Evolutionary conservation across 2,797 vertebrate species (phyloP).

Genomic region (Onychomys leucogaster): DNA sequence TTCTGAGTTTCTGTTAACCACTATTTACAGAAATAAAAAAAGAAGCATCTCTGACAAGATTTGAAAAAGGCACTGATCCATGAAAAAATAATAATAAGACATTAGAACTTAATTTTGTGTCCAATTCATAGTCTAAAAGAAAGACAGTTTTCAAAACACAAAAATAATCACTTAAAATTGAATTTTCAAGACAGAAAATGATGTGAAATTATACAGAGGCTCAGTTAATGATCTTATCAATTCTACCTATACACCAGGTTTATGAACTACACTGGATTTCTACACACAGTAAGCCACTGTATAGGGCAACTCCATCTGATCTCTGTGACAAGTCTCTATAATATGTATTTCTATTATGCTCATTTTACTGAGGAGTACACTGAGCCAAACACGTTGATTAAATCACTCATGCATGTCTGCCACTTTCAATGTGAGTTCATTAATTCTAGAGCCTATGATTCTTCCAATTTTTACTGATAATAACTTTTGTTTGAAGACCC

Average conservation of each 20-base stretch:
- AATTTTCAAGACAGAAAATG: not conserved
- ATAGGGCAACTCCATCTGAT: not conserved
- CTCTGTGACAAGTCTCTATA: rapidly evolving
- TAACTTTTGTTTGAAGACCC: not conserved
- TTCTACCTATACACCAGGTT: not conserved
- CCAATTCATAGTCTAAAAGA: not conserved
- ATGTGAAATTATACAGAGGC: not conserved
- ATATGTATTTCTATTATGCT: not conserved
- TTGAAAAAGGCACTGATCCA: not conserved
- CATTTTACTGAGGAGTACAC: not conserved
- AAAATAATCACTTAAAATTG: not conserved
- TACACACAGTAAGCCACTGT: not conserved
- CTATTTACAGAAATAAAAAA: not conserved
- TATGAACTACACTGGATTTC: not conserved
- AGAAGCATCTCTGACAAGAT: not conserved
- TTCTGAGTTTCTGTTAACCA: not conserved
- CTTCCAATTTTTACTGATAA: not conserved
- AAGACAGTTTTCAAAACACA: not conserved
- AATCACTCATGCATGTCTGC: rapidly evolving
- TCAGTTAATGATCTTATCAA: not conserved
- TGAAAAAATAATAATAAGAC: not conserved
- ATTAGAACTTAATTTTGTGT: not conserved
- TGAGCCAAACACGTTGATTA: not conserved
- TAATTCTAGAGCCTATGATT: not conserved
- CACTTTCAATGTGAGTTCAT: not conserved